Conservation (phyloP, 1,140 invertebrate genomes). For the Habropoda laboriosa region DNA sequence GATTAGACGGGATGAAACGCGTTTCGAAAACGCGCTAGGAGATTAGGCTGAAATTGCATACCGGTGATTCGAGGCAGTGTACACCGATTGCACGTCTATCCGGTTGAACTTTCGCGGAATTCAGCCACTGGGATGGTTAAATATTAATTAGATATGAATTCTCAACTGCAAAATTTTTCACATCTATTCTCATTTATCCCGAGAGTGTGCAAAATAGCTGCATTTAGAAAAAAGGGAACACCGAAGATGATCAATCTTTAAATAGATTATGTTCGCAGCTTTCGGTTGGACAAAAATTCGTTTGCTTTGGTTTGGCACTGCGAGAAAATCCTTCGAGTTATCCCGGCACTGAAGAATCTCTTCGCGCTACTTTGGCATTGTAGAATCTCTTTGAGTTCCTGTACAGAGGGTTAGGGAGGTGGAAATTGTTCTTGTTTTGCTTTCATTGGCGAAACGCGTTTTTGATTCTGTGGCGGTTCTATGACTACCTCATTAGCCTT, state of each 20-base stretch:
- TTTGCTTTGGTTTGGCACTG: neutral
- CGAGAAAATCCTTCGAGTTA: neutral
- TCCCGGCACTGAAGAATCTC: too few species aligned
- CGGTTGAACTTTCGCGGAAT: neutral
- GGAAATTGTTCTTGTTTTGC: neutral
- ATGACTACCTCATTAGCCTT: neutral
- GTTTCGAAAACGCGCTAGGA: constrained; percentile 29
- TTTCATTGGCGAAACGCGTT: neutral
- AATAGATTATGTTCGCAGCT: neutral
- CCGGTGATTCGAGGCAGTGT: neutral
- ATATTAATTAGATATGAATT: neutral
- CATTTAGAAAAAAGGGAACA: too few species aligned
- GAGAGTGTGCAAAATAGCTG: too few species aligned
- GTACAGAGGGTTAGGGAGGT: neutral
- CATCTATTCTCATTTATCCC: too few species aligned
- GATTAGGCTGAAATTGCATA: constrained; percentile 34
- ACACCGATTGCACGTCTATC: neutral
- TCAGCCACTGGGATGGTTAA: neutral
- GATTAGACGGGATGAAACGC: constrained; percentile 31
- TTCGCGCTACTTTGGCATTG: neutral
- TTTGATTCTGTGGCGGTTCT: neutral
- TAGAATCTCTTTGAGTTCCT: neutral
- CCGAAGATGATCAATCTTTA: neutral
- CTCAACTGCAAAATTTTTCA: neutral
- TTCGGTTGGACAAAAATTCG: neutral